Percentiles rank a stretch among this genome's conserved stretches.
Evolutionary conservation across 92 coral and sea anemone species (phyloP).

Genomic region (Parazoanthus atlanticus): DNA sequence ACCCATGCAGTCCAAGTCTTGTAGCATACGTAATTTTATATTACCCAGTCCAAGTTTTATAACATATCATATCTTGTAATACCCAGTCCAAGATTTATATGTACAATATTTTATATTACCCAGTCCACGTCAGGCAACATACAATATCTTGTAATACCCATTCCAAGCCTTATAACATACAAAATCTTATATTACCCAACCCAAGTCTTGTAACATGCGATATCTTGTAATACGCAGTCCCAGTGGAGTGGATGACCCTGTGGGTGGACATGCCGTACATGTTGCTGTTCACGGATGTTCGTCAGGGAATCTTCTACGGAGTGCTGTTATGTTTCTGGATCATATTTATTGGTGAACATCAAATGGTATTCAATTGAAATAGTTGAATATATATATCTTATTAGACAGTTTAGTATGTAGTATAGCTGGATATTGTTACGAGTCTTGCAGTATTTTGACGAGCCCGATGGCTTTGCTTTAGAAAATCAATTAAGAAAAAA

Average conservation of each 20-base stretch:
- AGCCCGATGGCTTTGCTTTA: too few relatives aligned
- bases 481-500: too few relatives aligned
- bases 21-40: too few relatives aligned
- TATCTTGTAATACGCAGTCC: slow-evolving; percentile 59
- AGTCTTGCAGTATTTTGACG: too few relatives aligned
- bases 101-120: too few relatives aligned
- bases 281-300: slow-evolving; percentile 83
- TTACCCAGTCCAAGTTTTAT: too few relatives aligned
- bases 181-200: not conserved
- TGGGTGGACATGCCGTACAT: slow-evolving; percentile 90
- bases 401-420: not conserved
- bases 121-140: too few relatives aligned
- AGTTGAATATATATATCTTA: too few relatives aligned
- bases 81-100: too few relatives aligned
- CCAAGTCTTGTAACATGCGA: not conserved
- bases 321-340: slow-evolving; percentile 91
- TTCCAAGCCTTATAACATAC: not conserved
- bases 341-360: slow-evolving; percentile 94
- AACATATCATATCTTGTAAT: too few relatives aligned
- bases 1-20: not conserved
- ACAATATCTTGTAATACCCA: not conserved
- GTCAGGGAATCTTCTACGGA: slow-evolving; percentile 93
- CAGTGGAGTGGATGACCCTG: slow-evolving; percentile 93
- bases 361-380: too few relatives aligned
- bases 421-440: too few relatives aligned